Conservation (phyloP, 1,140 invertebrate genomes). For the Microvelia longipes region DNA sequence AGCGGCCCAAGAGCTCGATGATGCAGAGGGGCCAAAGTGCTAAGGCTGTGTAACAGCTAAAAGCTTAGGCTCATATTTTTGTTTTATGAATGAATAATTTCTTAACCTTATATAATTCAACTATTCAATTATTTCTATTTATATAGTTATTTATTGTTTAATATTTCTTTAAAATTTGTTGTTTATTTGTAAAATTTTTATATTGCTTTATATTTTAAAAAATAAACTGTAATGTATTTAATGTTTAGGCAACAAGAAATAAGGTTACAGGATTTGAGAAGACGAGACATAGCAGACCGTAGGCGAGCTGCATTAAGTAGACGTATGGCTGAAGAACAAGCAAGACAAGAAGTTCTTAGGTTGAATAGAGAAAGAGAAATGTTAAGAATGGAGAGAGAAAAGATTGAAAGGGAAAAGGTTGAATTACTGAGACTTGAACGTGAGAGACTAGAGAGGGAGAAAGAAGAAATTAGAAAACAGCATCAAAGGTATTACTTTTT, state of each 20-base stretch:
- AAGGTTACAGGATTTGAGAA: neutral
- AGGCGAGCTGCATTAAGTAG: neutral
- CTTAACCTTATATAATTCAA: too few relatives aligned
- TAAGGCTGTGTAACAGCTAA: too few relatives aligned
- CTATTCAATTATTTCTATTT: too few relatives aligned
- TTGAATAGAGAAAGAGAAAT: neutral
- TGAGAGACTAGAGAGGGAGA: neutral
- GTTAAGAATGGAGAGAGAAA: neutral
- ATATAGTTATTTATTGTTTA: too few relatives aligned
- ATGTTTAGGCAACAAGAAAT: neutral
- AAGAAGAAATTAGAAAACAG: neutral
- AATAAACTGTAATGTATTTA: too few relatives aligned
- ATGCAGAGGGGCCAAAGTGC: too few relatives aligned
- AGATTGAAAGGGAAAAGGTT: neutral
- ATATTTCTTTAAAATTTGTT: too few relatives aligned
- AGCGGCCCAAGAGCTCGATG: too few relatives aligned
- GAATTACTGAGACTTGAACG: neutral
- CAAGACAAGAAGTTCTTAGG: neutral
- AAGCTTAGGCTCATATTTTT: too few relatives aligned
- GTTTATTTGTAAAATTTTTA: too few relatives aligned
- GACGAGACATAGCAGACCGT: neutral
- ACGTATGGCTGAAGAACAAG: neutral
- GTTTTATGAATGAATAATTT: too few relatives aligned
- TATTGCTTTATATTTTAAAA: too few relatives aligned
- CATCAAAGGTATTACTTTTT: neutral